Evolutionary conservation across 2,888 invertebrate genomes (phyloP), one percentile per base, ranked within the genome.

Genomic region (Dryocosmus kuriphilus): DNA sequence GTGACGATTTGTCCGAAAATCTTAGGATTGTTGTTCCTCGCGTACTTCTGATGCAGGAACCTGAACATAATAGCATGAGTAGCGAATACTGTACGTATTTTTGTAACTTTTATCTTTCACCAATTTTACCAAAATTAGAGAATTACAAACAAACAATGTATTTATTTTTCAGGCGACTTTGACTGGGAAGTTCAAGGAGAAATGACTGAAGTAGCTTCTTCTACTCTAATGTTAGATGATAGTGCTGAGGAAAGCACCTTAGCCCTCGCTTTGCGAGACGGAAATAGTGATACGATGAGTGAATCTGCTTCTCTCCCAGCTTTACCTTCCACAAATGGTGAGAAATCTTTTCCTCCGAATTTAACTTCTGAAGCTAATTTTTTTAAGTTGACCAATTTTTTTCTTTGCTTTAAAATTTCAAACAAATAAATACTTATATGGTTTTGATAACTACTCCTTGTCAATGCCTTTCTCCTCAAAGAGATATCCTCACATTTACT

Each of bases 1-100:
- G 95, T 57, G 95, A 96, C 87, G 94, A 95, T 89, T 92, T 97
- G 75, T 94, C 95, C 82, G 95, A 95, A 87, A 97, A 97, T 93
- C 93, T 96, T 78, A 93, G 95, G 86, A 94, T 95, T 35, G 93
- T 95, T 51, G 94, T 97, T 77, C 92, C 93, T 67, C 92, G 93
- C 85, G 94, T 96, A 75, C 93, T 94, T 35, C 91, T 94, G 24
- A 93, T 93, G 61, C 94, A 94, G 8, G 94, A 94, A 62, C 83
- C 88, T 19, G 89, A 90, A 65, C 84, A 93, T 77, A 94, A 94
- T 86, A 94, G 94, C 81, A 71, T 71, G 63, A 30, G 16, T 38
- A 74, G 61, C 11, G 71, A 71, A 2, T 71, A 51, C 32, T 71
- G 71, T 71, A 71, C 30, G 71, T 71, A 76, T 62, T 74, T 30